These are phyloP conservation scores for Molorchus minor DNA, from an alignment of 2,888 invertebrate genomes.

Conservation along the genomic window DNA sequence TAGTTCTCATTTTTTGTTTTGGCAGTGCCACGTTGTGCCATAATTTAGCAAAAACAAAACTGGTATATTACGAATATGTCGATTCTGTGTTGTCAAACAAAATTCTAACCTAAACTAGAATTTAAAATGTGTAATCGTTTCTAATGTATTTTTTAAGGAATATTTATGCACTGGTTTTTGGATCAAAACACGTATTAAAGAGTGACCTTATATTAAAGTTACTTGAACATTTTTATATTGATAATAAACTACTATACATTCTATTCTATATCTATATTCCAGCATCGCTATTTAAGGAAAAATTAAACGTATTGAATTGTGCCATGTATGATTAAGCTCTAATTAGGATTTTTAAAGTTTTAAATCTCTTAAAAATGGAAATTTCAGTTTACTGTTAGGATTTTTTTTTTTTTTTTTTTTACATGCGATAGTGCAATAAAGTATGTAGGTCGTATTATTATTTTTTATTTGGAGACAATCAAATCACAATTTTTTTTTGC, in stretches of 20 bases:
- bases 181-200: background rate
- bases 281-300: too few relatives aligned
- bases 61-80: too few relatives aligned
- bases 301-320: slow-evolving; percentile 21
- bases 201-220: slow-evolving; percentile 29
- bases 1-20: too few relatives aligned
- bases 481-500: slow-evolving; percentile 1
- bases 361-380: too few relatives aligned
- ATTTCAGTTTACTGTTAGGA: too few relatives aligned
- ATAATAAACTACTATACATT: slow-evolving; percentile 17
- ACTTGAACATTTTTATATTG: slow-evolving; percentile 17
- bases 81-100: too few relatives aligned
- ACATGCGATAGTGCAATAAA: slow-evolving; percentile 8
- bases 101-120: too few relatives aligned
- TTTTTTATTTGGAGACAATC: slow-evolving; percentile 21
- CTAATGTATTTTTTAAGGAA: background rate
- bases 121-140: too few relatives aligned
- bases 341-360: slow-evolving; percentile 21
- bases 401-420: slow-evolving; percentile 7
- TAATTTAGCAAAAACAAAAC: too few relatives aligned
- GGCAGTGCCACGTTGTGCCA: too few relatives aligned
- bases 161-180: background rate
- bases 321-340: slow-evolving; percentile 9
- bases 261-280: slow-evolving; percentile 16
- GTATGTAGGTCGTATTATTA: background rate